Conservation (phyloP, 1,140 invertebrate genomes). For the Scaptomyza hsui region DNA sequence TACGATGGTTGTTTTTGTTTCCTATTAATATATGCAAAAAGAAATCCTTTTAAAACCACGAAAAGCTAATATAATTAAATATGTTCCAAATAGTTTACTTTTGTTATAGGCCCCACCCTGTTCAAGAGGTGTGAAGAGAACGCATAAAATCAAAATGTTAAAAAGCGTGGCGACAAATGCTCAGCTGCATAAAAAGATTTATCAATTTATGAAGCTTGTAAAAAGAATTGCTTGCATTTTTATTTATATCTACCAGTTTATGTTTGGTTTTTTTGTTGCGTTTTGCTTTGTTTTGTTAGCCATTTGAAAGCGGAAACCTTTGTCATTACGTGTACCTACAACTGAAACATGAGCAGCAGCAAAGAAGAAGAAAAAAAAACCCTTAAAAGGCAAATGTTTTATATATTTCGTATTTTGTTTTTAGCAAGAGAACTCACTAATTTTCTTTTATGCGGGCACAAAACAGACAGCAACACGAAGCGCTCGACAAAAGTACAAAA, state of each 20-base stretch:
- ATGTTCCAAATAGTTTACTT: no score
- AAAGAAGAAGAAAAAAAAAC: conserved; percentile 10
- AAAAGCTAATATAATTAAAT: no score
- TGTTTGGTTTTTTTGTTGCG: conserved; percentile 53
- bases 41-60: no score
- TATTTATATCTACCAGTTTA: conserved; percentile 65
- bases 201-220: neutral
- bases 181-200: neutral
- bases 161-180: conserved; percentile 7
- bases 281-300: conserved; percentile 26
- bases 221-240: conserved; percentile 50
- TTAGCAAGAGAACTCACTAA: conserved; percentile 76
- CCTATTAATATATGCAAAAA: neutral
- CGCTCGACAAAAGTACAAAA: conserved; percentile 21
- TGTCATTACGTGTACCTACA: conserved; percentile 68
- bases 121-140: neutral
- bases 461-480: conserved; percentile 71
- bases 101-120: no score
- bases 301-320: conserved; percentile 72
- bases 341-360: conserved; percentile 35
- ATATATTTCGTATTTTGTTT: conserved; percentile 40
- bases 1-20: no score
- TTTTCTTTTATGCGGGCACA: conserved; percentile 75
- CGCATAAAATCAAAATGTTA: conserved; percentile 6
- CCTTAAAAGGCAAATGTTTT: conserved; percentile 54